Base-by-base conservation (phyloP, 2,797 vertebrate species). In the Neosilurus hyrtlii region DNA sequence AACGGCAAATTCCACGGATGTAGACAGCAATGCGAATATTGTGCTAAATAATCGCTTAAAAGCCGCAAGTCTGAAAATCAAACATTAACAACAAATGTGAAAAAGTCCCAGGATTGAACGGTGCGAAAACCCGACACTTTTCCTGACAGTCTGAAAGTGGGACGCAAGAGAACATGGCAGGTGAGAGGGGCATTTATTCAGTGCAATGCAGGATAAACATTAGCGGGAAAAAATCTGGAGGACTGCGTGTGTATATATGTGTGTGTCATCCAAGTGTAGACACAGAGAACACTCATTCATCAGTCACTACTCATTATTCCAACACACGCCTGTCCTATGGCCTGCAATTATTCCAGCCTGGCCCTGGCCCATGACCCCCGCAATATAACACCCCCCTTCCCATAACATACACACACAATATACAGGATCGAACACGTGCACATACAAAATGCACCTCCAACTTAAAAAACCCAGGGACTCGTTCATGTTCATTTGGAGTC, bases 261-360 rank as follows among this genome's bases (percentile, higher is more conserved):
- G 78, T 30, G 86, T 84, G 86, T 85, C 83, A 82, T 82, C 78
- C 81, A 87, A 91, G 84, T 83, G 79, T 66, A 82, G 78, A 70
- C 68, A 84, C 61, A 89, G 61, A 90, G 88, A 85, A 86, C 87
- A 84, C 84, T 86, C 86, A 90, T 92, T 92, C 90, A 92, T 91
- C 85, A 92, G 91, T 91, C 89, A 89, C 75, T 82, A 78, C 89
- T 92, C 88, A 91, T 94, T 93, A 93, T 94, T 92, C 92, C 82
- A 84, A 89, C 86, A 86, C 92, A 93, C 83, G 89, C 78, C 88
- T 86, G 72, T 84, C 88, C 86, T 82, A 82, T 81, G 56, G 83
- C 86, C 86, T 77, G 86, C 85, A 88, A 88, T 86, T 87, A 88
- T 83, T 26, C 68, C 24, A 26, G 14, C 68, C 73, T 73, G 62